Percentiles rank a stretch among this genome's conserved stretches.
phyloP scores from a whole-genome alignment of 2,888 invertebrate genomes.

The Phasia obesa region DNA sequence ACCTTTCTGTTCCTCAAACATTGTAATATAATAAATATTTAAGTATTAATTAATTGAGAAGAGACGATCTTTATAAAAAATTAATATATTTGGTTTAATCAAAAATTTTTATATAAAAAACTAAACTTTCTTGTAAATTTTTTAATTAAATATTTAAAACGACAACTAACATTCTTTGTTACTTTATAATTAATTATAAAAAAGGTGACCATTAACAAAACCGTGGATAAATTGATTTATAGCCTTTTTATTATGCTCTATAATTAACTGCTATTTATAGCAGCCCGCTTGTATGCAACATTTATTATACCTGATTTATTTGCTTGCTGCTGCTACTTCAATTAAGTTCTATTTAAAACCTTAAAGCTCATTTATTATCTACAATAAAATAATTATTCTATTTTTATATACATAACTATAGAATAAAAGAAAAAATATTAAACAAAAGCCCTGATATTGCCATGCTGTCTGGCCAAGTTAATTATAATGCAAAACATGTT shows the following conservation, averaged over 20 bases:
- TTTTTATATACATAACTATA: background rate
- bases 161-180: too few relatives aligned
- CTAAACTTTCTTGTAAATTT: too few relatives aligned
- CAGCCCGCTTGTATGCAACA: conserved; percentile 10
- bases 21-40: too few relatives aligned
- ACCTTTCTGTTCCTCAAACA: too few relatives aligned
- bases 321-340: background rate
- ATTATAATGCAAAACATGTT: conserved; percentile 77
- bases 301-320: conserved; percentile 20
- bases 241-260: background rate
- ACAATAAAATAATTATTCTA: conserved; percentile 14
- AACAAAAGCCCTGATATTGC: conserved; percentile 44
- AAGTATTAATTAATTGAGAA: too few relatives aligned
- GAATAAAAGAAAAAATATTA: background rate
- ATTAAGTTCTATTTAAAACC: background rate
- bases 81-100: too few relatives aligned
- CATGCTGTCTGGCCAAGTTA: conserved; percentile 67
- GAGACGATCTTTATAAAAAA: too few relatives aligned
- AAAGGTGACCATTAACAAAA: background rate
- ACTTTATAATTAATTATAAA: background rate
- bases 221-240: conserved; percentile 34
- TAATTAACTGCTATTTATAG: conserved; percentile 33
- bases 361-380: conserved; percentile 24
- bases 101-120: too few relatives aligned
- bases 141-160: too few relatives aligned